phyloP scores from a whole-genome alignment of 2,888 invertebrate species.

The Cephus spinipes region DNA sequence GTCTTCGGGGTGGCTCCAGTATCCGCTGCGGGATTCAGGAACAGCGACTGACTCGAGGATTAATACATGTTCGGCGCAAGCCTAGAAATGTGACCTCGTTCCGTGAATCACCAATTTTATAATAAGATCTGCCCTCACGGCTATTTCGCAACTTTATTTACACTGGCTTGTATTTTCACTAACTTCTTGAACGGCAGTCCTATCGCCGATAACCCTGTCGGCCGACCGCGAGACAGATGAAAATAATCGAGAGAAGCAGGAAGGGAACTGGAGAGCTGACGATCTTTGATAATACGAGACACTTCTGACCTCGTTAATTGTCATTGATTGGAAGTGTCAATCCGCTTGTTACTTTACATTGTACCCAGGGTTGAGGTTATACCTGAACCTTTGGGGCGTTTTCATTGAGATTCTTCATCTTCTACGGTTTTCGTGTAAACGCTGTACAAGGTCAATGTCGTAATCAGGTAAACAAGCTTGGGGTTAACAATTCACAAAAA shows the following conservation, averaged over 20 bases:
- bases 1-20: background rate
- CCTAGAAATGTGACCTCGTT: slow-evolving; percentile 58
- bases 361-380: background rate
- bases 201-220: slow-evolving; percentile 14
- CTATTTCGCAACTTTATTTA: slow-evolving; percentile 22
- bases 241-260: background rate
- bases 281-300: background rate
- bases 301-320: background rate
- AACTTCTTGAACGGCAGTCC: slow-evolving; percentile 1
- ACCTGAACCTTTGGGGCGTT: background rate
- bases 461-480: background rate
- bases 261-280: background rate
- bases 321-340: background rate
- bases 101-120: slow-evolving; percentile 64
- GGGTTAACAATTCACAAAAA: background rate
- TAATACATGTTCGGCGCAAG: slow-evolving; percentile 53
- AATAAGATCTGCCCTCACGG: slow-evolving; percentile 53
- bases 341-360: background rate
- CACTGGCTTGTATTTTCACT: slow-evolving; percentile 15
- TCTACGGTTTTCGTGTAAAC: background rate
- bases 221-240: background rate
- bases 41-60: slow-evolving; percentile 60
- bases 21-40: slow-evolving; percentile 45
- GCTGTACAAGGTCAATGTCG: background rate
- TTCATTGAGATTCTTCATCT: background rate